Percentiles rank a stretch among this genome's conserved stretches.
Conservation (phyloP, 2,113 vertebrate genomes). For the Thinocorus orbignyianus region DNA sequence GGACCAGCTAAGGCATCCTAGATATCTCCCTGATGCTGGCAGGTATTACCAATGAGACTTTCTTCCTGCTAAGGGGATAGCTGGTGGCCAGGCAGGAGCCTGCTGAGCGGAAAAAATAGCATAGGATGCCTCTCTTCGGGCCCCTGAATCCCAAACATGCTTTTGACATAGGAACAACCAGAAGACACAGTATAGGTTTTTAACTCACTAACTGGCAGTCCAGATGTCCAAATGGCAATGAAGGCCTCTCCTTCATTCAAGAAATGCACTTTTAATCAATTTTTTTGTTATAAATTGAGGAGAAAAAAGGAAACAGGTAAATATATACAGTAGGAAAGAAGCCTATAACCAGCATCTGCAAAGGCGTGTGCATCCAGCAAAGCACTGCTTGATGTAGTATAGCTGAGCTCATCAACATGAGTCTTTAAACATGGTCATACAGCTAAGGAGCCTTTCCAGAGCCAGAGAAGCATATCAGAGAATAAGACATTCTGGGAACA, state of each 20-base stretch:
- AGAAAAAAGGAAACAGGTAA: not conserved
- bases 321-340: not conserved
- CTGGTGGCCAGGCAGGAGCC: not conserved
- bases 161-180: not conserved
- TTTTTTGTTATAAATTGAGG: not conserved
- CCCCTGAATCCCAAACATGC: not conserved
- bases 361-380: accelerated
- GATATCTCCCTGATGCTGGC: not conserved
- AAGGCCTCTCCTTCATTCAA: not conserved
- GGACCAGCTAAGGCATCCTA: accelerated
- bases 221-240: not conserved
- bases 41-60: not conserved
- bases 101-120: not conserved
- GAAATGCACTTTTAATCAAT: not conserved
- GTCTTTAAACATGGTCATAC: not conserved
- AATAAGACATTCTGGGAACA: not conserved
- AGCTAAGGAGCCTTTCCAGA: not conserved
- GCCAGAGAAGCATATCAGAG: not conserved
- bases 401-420: not conserved
- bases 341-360: not conserved
- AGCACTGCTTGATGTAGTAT: not conserved
- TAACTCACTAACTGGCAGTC: not conserved
- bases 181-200: not conserved
- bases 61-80: not conserved
- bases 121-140: not conserved